These are phyloP conservation scores for Harpalus rufipes DNA, from an alignment of 2,888 invertebrate genomes.

Conservation along the genomic window DNA sequence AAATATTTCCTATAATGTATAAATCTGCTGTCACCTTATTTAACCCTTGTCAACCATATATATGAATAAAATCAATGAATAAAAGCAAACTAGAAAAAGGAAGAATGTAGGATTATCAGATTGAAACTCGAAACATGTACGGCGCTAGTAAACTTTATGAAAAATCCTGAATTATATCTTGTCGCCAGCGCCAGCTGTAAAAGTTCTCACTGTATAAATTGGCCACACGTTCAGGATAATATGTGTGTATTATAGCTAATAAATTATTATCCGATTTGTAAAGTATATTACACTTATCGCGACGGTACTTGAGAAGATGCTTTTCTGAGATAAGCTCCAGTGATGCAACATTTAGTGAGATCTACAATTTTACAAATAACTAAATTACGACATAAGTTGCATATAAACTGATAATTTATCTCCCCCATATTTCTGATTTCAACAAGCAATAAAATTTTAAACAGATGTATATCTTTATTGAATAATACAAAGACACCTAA, in stretches of 20 bases:
- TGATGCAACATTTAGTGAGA: conserved; percentile 44
- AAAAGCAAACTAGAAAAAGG: background rate
- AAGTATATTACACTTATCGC: conserved; percentile 21
- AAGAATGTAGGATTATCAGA: background rate
- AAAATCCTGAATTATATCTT: conserved; percentile 6
- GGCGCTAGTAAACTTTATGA: background rate
- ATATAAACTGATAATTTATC: conserved; percentile 50
- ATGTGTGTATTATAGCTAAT: conserved; percentile 18
- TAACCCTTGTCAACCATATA: too few relatives aligned
- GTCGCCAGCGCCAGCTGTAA: background rate
- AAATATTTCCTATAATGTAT: too few relatives aligned
- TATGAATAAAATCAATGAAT: too few relatives aligned
- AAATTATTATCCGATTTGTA: conserved; percentile 13
- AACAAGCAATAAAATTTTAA: conserved; percentile 45
- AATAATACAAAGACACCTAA: conserved; percentile 20
- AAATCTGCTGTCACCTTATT: too few relatives aligned
- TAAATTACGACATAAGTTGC: conserved; percentile 48
- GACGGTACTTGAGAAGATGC: background rate
- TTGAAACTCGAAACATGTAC: background rate
- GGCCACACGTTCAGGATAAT: background rate
- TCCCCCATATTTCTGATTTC: conserved; percentile 33
- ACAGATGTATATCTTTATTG: conserved; percentile 49
- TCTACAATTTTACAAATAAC: conserved; percentile 38
- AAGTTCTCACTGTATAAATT: background rate
- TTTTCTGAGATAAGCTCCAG: conserved; percentile 26